Evolutionary conservation across 1,140 invertebrate genomes (phyloP), one percentile per base, ranked within the genome.

Genomic region (Drosophila lacertosa): DNA sequence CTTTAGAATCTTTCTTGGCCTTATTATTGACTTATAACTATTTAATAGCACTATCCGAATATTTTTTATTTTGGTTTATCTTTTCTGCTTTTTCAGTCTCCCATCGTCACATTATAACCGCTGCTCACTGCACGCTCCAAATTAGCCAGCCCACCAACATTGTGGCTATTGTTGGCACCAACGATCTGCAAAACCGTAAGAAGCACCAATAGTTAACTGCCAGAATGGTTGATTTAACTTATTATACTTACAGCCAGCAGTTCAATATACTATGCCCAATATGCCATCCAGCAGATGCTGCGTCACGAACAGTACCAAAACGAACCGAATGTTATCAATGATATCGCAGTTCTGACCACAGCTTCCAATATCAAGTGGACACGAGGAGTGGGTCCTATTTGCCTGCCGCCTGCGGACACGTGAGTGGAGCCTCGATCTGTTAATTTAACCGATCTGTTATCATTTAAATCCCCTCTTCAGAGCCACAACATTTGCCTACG

Each of bases 351-450:
- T 13, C 13, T 90, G 13, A 29, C 42, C 20, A 89, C 89, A 2
- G 51, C 66, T 1, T n/a, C 20, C 5, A 53, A 18, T 33, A 90
- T 91, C 3, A 59, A 58, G 7, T 91, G 89, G 84, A 71, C 81
- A 6, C 72, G 81, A 0, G 90, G 90, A 0, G 89, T 91, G 3
- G 90, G 88, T 13, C 90, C 90, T n/a, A 72, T 83, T 20, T 91
- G 90, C 44, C 24, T 91, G 37, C 90, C 90, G 0, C 81, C 90
- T 4, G 48, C 16, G 1, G 63, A 64, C 35, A 74, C 70, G 86
- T 91, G n/a, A 82, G 89, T 77, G 32, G 0, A 32, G 4, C 0
- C 0, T 0, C n/a, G 1, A 6, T 9, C 22, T 3, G 0, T 11
- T 11, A 10, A 0, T 2, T 15, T 4, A 4, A 9, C 0, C 11